Evolutionary conservation across 2,888 invertebrate genomes (phyloP).

Genomic region (Listrodromus nycthemerus): DNA sequence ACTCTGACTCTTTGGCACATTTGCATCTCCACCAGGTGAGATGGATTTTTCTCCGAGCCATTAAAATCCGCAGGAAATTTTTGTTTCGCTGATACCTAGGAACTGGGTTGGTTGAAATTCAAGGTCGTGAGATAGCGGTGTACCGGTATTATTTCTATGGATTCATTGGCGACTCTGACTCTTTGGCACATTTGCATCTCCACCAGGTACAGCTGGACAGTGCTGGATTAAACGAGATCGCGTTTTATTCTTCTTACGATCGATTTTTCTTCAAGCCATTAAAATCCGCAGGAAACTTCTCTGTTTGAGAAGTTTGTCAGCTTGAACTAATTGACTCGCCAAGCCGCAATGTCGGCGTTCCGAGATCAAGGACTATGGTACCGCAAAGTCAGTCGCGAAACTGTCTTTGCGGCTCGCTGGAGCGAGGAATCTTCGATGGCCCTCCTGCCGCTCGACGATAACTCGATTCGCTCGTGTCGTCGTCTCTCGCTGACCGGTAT

Average conservation of each 20-base stretch:
- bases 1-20: neutral
- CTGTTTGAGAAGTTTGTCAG: conserved; percentile 23
- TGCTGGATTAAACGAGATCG: neutral
- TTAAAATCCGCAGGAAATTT: conserved; percentile 22
- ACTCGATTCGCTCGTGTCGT: conserved; percentile 1
- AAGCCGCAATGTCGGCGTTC: conserved; percentile 1
- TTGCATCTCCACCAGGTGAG: neutral
- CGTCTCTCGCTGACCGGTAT: neutral
- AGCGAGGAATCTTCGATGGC: neutral
- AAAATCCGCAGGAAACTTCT: conserved; percentile 18
- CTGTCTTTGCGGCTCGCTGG: neutral
- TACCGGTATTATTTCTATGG: conserved; percentile 6
- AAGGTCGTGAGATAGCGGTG: conserved; percentile 12
- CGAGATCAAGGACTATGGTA: conserved; percentile 18
- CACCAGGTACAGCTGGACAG: neutral
- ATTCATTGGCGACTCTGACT: conserved; percentile 5
- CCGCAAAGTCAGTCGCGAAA: neutral
- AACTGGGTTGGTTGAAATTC: neutral
- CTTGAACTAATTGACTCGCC: conserved; percentile 21
- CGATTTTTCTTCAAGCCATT: conserved; percentile 16
- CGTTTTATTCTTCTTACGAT: neutral
- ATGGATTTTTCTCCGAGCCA: conserved; percentile 18
- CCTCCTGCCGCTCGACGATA: neutral
- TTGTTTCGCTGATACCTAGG: neutral
- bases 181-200: neutral